Percentiles rank a stretch among this genome's conserved stretches.
Evolutionary conservation across 2,113 vertebrate genomes (phyloP).

Genomic region (Syrrhaptes paradoxus): DNA sequence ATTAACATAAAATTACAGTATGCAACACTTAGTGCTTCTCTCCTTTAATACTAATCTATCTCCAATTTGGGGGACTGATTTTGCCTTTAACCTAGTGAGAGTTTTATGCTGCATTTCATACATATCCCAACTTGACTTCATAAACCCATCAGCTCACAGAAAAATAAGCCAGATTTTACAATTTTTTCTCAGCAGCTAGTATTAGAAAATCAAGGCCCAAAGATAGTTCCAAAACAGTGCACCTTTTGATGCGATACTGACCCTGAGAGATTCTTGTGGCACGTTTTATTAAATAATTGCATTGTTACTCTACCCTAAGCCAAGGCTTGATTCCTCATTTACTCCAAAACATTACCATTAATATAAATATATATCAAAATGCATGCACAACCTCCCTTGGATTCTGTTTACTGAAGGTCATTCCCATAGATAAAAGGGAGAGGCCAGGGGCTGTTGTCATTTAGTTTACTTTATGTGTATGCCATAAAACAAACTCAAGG

Average conservation of each 20-base stretch:
- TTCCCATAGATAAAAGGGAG: conserved; percentile 14
- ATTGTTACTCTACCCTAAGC: neutral
- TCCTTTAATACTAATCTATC: neutral
- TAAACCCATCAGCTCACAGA: neutral
- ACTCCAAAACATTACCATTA: neutral
- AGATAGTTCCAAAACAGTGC: neutral
- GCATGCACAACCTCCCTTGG: neutral
- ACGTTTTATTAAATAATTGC: neutral
- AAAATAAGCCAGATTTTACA: neutral
- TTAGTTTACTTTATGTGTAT: conserved; percentile 20
- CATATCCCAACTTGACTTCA: neutral
- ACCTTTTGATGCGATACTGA: neutral
- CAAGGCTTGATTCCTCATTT: neutral
- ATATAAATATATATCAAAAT: conserved; percentile 9
- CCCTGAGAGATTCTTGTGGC: neutral
- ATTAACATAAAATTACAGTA: neutral
- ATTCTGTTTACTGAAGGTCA: conserved; percentile 31
- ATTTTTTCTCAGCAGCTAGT: neutral
- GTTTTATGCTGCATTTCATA: neutral
- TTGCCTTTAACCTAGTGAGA: neutral
- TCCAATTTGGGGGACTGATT: neutral
- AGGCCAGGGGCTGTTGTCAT: neutral
- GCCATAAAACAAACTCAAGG: conserved; percentile 55
- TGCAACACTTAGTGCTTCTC: neutral
- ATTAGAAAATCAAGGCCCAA: neutral